A percentile compares a stretch with the other conserved stretches of the same genome.
These are phyloP conservation scores for Podargus strigoides DNA, from an alignment of 2,797 vertebrate species.

Conservation along the genomic window DNA sequence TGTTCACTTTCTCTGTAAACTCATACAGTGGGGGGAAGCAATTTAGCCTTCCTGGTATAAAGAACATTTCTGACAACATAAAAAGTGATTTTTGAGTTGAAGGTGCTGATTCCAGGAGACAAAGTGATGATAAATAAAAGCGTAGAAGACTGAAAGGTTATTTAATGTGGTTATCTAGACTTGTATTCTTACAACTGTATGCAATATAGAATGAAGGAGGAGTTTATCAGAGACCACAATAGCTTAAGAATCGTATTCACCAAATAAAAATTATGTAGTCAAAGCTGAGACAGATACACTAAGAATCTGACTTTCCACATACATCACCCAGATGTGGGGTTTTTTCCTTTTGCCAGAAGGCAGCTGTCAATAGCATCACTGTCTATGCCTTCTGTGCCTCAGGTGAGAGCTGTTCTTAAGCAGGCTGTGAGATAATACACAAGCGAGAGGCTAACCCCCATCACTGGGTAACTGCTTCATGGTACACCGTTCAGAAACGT, in stretches of 20 bases:
- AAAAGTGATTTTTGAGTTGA: background rate
- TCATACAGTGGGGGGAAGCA: fast-evolving
- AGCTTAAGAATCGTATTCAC: background rate
- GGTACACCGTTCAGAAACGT: background rate
- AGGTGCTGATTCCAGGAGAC: background rate
- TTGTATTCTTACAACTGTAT: background rate
- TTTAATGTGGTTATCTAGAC: background rate
- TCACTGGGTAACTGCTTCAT: background rate
- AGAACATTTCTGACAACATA: background rate
- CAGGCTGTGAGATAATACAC: background rate
- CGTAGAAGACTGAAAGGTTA: background rate
- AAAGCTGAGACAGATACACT: background rate
- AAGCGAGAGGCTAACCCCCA: background rate
- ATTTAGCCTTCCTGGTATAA: background rate
- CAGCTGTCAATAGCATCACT: background rate
- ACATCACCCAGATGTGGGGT: fast-evolving
- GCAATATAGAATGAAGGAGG: background rate
- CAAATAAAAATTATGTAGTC: background rate
- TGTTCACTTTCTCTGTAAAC: background rate
- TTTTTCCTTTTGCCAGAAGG: background rate
- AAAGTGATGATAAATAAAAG: background rate
- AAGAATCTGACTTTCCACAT: background rate
- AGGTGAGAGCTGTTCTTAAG: background rate
- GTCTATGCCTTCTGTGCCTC: background rate
- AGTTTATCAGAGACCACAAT: background rate